Evolutionary conservation across 2,113 vertebrate species (phyloP).

Genomic region (Puffinus mauretanicus): DNA sequence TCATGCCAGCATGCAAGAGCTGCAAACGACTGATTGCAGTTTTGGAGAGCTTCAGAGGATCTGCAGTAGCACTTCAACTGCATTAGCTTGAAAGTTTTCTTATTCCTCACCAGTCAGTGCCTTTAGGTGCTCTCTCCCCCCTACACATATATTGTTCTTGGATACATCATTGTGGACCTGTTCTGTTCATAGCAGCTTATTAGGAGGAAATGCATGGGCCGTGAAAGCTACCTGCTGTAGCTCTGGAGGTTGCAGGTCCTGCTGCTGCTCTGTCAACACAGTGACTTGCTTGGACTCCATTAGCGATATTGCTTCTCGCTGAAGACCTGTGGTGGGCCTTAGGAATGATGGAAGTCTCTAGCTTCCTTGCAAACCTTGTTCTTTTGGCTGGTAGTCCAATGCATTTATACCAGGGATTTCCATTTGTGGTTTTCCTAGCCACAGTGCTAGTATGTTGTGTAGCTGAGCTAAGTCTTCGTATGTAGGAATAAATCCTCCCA

Average conservation of each 20-base stretch:
- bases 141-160: background rate
- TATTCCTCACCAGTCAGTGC: background rate
- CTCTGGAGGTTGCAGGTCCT: background rate
- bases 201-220: accelerated
- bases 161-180: accelerated
- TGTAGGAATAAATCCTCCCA: background rate
- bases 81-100: background rate
- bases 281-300: background rate
- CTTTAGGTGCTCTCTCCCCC: background rate
- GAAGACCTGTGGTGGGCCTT: background rate
- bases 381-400: background rate
- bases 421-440: background rate
- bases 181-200: background rate
- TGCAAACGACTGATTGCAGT: accelerated
- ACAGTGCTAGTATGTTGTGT: background rate
- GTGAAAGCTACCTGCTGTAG: background rate
- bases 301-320: background rate
- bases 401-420: background rate
- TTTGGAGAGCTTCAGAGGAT: background rate
- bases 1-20: background rate
- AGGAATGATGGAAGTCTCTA: background rate
- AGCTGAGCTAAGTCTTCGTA: background rate
- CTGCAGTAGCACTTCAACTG: background rate
- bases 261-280: background rate
- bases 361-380: background rate